Conservation (phyloP, 2,888 invertebrate genomes). For the Spilosoma lubricipeda region DNA sequence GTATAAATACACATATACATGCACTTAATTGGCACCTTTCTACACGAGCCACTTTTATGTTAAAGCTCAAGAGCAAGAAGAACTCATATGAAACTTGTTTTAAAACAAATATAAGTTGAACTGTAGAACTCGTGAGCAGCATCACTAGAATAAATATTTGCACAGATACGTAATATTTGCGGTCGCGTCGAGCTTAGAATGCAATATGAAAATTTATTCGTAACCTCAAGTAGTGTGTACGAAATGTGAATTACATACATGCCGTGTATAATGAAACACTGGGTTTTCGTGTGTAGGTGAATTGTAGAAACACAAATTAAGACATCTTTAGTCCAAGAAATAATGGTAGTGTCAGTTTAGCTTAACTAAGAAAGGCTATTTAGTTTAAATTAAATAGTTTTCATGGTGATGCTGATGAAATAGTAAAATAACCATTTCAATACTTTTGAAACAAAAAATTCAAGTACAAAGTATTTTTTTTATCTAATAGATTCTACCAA, state of each 20-base stretch:
- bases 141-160: constrained; percentile 42
- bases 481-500: not conserved
- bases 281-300: constrained; percentile 12
- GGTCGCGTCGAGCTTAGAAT: constrained; percentile 59
- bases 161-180: constrained; percentile 41
- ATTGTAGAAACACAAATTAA: not conserved
- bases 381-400: not conserved
- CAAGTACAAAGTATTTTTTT: too few relatives aligned
- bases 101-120: constrained; percentile 1
- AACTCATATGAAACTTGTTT: not conserved
- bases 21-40: not conserved
- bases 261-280: constrained; percentile 36
- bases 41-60: not conserved
- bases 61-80: not conserved
- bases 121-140: constrained; percentile 20
- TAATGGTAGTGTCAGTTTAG: not conserved
- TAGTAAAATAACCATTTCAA: too few relatives aligned
- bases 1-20: not conserved
- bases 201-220: constrained; percentile 76
- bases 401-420: too few relatives aligned
- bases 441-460: too few relatives aligned
- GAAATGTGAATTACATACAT: constrained; percentile 61
- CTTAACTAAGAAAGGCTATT: not conserved
- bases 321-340: not conserved
- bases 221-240: constrained; percentile 57